These are phyloP conservation scores for Pelecanus crispus DNA, from an alignment of 2,113 vertebrate genomes.

Conservation along the genomic window DNA sequence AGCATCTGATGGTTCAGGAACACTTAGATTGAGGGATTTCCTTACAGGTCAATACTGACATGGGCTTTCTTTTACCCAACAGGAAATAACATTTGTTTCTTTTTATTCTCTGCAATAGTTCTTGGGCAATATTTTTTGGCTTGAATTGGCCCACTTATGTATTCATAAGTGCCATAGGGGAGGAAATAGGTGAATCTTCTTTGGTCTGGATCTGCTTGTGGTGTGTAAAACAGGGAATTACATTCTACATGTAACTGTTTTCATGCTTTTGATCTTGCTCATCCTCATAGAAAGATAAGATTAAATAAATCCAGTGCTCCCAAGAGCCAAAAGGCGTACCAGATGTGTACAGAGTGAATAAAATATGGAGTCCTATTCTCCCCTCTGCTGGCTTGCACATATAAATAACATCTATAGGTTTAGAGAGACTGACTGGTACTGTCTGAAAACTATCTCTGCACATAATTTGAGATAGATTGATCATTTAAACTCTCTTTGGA, in stretches of 20 bases:
- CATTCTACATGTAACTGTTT: background rate
- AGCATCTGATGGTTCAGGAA: background rate
- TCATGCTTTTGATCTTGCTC: slow-evolving; percentile 33
- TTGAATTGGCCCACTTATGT: background rate
- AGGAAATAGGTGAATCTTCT: slow-evolving; percentile 1
- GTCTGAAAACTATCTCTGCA: slow-evolving; percentile 3
- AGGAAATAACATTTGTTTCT: background rate
- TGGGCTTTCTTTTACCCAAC: background rate
- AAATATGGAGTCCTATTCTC: background rate
- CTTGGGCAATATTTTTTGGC: background rate
- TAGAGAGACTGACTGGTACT: background rate
- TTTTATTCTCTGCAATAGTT: background rate
- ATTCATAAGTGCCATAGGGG: background rate
- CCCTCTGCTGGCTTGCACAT: background rate
- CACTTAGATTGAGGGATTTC: background rate
- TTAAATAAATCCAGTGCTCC: slow-evolving; percentile 7
- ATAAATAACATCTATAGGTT: background rate
- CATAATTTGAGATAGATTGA: background rate
- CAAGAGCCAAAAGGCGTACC: background rate
- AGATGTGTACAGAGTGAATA: slow-evolving; percentile 31
- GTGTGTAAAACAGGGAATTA: background rate
- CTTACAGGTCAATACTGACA: background rate
- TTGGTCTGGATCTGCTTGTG: slow-evolving; percentile 20
- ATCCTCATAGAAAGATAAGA: slow-evolving; percentile 34
- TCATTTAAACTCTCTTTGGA: background rate